Percentiles rank a stretch among this genome's conserved stretches.
phyloP scores from a whole-genome alignment of 2,797 vertebrate species.

The Myotis pilosus region DNA sequence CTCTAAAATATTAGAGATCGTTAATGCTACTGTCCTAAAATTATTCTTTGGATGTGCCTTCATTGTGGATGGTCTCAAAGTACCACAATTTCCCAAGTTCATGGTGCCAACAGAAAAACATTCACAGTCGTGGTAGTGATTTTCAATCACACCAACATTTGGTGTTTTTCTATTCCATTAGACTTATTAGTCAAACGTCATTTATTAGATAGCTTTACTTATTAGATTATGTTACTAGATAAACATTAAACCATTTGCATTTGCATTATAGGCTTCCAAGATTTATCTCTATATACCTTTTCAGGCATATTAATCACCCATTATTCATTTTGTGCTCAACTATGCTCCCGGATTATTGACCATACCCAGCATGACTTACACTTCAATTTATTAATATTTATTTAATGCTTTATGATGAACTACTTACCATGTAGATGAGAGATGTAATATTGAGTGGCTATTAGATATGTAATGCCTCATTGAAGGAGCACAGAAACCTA shows the following conservation, averaged over 20 bases:
- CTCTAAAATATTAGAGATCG: neutral
- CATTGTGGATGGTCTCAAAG: neutral
- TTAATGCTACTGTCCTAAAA: neutral
- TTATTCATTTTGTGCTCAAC: neutral
- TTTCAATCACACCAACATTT: neutral
- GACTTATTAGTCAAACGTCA: neutral
- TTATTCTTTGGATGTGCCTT: neutral
- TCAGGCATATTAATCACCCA: neutral
- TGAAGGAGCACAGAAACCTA: too few species aligned
- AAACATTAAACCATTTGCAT: neutral
- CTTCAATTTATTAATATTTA: neutral
- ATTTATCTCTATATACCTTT: neutral
- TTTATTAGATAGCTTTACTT: slow-evolving; percentile 6
- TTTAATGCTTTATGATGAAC: too few species aligned
- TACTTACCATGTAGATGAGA: too few species aligned
- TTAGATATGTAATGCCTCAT: too few species aligned
- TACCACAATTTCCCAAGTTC: neutral
- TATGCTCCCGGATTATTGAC: slow-evolving; percentile 7
- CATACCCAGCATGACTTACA: neutral
- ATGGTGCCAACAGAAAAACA: neutral
- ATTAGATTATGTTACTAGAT: neutral
- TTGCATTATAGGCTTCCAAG: neutral
- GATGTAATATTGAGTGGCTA: too few species aligned
- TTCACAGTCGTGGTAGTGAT: neutral
- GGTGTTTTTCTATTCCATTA: neutral